Evolutionary conservation across 2,113 vertebrate genomes (phyloP).

Genomic region (Hyperopisus bebe): DNA sequence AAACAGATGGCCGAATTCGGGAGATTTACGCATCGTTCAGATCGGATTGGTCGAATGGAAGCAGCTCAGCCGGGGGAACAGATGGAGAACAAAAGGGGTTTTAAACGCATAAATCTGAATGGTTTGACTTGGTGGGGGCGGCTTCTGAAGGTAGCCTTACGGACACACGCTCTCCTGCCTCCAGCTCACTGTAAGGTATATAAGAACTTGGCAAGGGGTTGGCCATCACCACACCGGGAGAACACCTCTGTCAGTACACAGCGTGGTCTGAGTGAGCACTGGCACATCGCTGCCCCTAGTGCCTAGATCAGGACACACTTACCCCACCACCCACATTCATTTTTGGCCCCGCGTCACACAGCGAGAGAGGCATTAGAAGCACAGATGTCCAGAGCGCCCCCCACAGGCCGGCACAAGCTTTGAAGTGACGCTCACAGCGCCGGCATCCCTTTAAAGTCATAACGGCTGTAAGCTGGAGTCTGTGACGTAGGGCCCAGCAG

Average conservation of each 20-base stretch:
- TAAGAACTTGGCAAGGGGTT: neutral
- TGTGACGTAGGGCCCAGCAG: neutral
- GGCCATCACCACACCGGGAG: neutral
- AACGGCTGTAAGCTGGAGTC: neutral
- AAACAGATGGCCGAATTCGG: neutral
- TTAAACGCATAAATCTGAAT: neutral
- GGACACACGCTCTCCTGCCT: neutral
- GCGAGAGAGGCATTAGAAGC: neutral
- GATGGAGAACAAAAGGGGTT: constrained; percentile 6
- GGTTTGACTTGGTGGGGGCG: neutral
- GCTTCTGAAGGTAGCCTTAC: neutral
- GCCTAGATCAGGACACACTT: neutral
- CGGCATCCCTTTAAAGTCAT: neutral
- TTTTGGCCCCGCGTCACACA: neutral
- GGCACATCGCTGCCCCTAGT: neutral
- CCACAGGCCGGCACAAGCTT: neutral
- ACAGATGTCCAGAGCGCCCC: neutral
- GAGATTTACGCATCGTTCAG: neutral
- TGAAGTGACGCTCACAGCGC: neutral
- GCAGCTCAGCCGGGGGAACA: neutral
- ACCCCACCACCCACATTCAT: neutral
- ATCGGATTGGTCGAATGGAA: neutral
- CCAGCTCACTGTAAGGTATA: neutral
- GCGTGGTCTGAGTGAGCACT: neutral
- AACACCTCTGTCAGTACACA: neutral